Evolutionary conservation across 1,140 invertebrate genomes (phyloP).

Genomic region (Neodiprion pinetum): DNA sequence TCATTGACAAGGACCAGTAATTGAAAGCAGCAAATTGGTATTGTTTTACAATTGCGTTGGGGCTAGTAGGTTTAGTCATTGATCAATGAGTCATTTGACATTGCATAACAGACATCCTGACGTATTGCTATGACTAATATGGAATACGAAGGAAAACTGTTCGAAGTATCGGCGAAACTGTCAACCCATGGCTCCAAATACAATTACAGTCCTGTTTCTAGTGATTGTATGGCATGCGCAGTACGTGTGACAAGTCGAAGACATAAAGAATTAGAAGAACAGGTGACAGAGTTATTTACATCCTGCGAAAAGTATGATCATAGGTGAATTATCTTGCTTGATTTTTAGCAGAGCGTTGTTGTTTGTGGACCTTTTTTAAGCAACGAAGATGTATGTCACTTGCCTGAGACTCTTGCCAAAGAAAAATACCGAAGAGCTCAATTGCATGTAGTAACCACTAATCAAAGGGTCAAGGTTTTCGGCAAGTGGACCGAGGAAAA

Average conservation of each 20-base stretch:
- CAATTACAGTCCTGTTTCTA: not conserved
- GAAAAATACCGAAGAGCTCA: constrained; percentile 4
- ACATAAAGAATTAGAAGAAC: not conserved
- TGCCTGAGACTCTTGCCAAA: not conserved
- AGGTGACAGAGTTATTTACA: not conserved
- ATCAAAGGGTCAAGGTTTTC: constrained; percentile 29
- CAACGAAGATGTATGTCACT: not conserved
- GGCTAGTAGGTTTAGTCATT: not conserved
- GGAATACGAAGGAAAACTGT: not conserved
- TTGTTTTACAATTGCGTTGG: not conserved
- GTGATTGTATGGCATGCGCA: not conserved
- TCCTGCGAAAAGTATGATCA: too few relatives aligned
- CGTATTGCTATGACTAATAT: not conserved
- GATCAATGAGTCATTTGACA: not conserved
- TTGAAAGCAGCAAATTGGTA: not conserved
- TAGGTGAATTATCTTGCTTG: not conserved
- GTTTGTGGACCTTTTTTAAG: not conserved
- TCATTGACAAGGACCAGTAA: too few relatives aligned
- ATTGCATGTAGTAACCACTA: constrained; percentile 24
- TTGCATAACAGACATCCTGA: not conserved
- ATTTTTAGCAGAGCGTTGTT: not conserved
- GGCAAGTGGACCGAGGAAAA: constrained; percentile 26
- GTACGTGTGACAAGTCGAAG: not conserved
- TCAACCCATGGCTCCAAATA: not conserved
- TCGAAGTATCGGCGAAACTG: not conserved